Percentiles rank a stretch among this genome's conserved stretches.
phyloP scores from a whole-genome alignment of 1,140 invertebrate genomes.

The Eriocheir sinensis region DNA sequence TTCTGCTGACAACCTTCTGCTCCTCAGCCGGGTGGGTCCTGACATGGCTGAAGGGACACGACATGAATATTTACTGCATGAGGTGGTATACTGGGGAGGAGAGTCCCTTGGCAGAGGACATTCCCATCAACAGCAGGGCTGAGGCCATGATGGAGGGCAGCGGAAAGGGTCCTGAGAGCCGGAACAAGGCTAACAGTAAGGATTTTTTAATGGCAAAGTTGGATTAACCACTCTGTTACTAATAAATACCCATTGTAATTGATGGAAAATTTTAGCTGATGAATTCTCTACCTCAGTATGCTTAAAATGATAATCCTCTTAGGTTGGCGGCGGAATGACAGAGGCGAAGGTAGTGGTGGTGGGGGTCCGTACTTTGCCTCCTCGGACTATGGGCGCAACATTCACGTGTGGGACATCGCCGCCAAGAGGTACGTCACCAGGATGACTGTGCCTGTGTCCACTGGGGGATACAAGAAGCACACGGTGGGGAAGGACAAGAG shows the following conservation, averaged over 20 bases:
- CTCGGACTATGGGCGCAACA: conserved; percentile 70
- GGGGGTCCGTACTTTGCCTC: conserved; percentile 70
- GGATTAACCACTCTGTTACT: background rate
- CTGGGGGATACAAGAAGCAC: conserved; percentile 49
- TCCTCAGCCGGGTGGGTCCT: conserved; percentile 70
- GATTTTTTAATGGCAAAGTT: no score
- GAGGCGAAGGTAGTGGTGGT: background rate
- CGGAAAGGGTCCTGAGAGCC: background rate
- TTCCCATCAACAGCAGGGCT: conserved; percentile 29
- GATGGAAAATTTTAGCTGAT: background rate
- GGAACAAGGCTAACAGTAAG: conserved; percentile 35
- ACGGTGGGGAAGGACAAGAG: background rate
- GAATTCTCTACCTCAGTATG: no score
- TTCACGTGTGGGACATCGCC: conserved; percentile 73
- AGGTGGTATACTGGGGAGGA: conserved; percentile 68
- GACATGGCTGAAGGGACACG: conserved; percentile 67
- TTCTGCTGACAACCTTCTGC: no score
- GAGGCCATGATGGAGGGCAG: conserved; percentile 39
- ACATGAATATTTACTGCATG: conserved; percentile 71
- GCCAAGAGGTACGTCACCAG: conserved; percentile 67
- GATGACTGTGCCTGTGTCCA: conserved; percentile 20
- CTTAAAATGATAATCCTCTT: background rate
- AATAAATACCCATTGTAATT: background rate
- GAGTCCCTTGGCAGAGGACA: conserved; percentile 51
- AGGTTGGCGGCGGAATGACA: background rate